These are phyloP conservation scores for Gorsachius magnificus DNA, from an alignment of 2,797 vertebrate genomes.

Conservation along the genomic window DNA sequence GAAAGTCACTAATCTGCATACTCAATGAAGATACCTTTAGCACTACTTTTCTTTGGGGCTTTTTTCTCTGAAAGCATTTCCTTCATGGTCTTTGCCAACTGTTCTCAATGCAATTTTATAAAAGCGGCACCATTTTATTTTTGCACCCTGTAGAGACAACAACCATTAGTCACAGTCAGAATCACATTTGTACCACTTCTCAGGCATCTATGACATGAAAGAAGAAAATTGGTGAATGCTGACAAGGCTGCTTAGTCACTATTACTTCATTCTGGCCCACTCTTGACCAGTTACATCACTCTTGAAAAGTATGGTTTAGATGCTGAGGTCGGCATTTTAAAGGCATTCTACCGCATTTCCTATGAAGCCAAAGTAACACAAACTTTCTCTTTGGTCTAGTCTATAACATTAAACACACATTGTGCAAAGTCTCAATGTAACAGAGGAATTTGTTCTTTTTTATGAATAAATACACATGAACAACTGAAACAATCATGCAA, in stretches of 20 bases:
- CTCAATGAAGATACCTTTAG: not conserved
- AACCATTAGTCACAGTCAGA: not conserved
- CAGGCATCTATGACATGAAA: not conserved
- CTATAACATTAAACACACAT: accelerated
- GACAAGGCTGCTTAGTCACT: not conserved
- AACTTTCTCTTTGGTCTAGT: not conserved
- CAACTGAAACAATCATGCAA: not conserved
- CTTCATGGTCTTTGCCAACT: not conserved
- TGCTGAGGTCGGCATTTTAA: not conserved
- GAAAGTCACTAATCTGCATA: not conserved
- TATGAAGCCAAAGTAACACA: not conserved
- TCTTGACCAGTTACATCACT: not conserved
- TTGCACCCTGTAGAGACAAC: not conserved
- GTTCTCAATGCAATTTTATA: not conserved
- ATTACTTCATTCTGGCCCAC: not conserved
- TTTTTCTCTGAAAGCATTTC: not conserved
- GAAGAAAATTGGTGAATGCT: not conserved
- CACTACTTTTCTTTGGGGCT: not conserved
- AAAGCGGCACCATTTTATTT: not conserved
- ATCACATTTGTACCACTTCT: not conserved
- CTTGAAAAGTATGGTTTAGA: not conserved
- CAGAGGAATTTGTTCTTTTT: not conserved
- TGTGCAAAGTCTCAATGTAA: not conserved
- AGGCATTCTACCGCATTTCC: not conserved
- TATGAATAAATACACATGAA: not conserved